Evolutionary conservation across 1,140 invertebrate genomes (phyloP).

Genomic region (Mizuhopecten yessoensis): DNA sequence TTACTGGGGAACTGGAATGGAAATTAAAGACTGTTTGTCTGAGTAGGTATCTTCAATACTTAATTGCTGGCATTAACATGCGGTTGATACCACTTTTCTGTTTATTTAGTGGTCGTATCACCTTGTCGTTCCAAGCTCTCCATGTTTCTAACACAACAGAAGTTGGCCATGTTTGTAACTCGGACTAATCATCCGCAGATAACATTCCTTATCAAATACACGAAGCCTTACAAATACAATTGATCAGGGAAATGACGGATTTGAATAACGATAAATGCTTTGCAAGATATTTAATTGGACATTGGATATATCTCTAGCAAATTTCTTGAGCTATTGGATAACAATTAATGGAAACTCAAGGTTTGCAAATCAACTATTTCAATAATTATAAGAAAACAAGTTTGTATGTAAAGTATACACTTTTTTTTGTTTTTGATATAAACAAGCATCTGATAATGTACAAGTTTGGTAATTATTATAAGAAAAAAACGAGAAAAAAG

Average conservation of each 20-base stretch:
- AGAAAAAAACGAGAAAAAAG: no score
- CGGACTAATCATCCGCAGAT: not conserved
- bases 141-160: not conserved
- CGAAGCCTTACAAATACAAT: not conserved
- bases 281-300: not conserved
- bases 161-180: not conserved
- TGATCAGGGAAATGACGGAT: conserved; percentile 8
- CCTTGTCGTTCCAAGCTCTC: not conserved
- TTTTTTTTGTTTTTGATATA: no score
- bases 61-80: not conserved
- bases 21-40: not conserved
- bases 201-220: not conserved
- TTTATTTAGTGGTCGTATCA: not conserved
- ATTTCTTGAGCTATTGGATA: not conserved
- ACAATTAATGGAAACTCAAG: not conserved
- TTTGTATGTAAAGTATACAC: no score
- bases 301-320: not conserved
- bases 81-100: not conserved
- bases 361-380: not conserved
- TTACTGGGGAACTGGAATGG: not conserved
- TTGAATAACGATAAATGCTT: not conserved
- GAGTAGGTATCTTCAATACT: not conserved
- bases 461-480: no score
- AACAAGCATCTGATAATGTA: no score
- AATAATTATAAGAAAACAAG: no score